Percentiles rank a stretch among this genome's conserved stretches.
These are phyloP conservation scores for Siderastrea siderea DNA, from an alignment of 92 coral and sea anemone genomes.

Conservation along the genomic window DNA sequence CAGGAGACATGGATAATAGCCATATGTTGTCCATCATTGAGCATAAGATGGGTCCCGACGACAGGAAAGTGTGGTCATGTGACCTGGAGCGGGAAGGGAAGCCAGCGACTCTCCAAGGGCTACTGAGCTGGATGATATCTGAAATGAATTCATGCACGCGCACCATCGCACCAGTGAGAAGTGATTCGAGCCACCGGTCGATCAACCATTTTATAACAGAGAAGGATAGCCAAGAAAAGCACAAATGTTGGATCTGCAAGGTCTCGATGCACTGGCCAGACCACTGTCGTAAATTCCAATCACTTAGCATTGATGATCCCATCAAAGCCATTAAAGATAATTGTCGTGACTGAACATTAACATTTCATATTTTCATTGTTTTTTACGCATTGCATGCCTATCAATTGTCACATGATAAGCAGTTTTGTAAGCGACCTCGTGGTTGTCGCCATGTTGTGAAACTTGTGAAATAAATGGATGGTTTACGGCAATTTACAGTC, in stretches of 20 bases:
- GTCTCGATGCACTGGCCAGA: slow-evolving; percentile 75
- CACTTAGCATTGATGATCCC: slow-evolving; percentile 49
- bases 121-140: slow-evolving; percentile 48
- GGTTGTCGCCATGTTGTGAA: too few species aligned
- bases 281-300: slow-evolving; percentile 50
- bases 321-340: slow-evolving; percentile 40
- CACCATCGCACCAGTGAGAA: slow-evolving; percentile 47
- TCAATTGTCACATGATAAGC: too few species aligned
- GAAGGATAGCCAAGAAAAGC: slow-evolving; percentile 16
- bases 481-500: too few species aligned
- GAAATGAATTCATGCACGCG: slow-evolving; percentile 54
- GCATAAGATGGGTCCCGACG: slow-evolving; percentile 31
- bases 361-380: too few species aligned
- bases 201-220: slow-evolving; percentile 4
- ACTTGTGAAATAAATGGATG: too few species aligned
- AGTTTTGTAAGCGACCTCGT: too few species aligned
- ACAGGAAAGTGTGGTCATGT: too few species aligned
- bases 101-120: slow-evolving; percentile 21
- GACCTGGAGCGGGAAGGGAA: slow-evolving; percentile 44
- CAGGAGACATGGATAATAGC: too few species aligned
- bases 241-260: slow-evolving; percentile 62
- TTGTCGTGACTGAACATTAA: too few species aligned
- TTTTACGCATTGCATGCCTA: too few species aligned
- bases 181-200: background rate
- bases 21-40: slow-evolving; percentile 25